Conservation (phyloP, 2,797 vertebrate genomes). For the Babyrousa celebensis region DNA sequence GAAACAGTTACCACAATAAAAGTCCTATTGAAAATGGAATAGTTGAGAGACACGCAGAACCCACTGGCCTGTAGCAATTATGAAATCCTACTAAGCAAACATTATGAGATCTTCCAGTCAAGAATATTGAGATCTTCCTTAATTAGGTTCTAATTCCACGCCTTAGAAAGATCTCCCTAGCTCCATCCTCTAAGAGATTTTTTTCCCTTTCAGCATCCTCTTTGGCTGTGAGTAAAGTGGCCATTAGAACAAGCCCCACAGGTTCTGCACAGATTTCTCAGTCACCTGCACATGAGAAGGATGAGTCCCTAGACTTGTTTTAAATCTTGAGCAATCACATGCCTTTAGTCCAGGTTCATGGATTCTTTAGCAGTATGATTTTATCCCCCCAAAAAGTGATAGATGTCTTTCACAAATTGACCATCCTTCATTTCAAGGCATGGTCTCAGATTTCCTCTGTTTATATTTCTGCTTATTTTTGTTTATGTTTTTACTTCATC, state of each 20-base stretch:
- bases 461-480: neutral
- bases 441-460: neutral
- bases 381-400: neutral
- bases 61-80: neutral
- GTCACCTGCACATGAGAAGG: conserved; percentile 12
- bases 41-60: neutral
- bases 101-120: neutral
- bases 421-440: neutral
- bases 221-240: neutral
- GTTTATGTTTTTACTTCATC: neutral
- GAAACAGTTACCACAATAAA: neutral
- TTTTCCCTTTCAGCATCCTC: neutral
- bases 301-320: neutral
- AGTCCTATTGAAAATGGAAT: neutral
- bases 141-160: neutral
- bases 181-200: neutral
- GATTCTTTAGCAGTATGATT: neutral
- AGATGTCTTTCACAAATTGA: neutral
- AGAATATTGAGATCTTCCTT: neutral
- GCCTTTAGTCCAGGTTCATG: neutral
- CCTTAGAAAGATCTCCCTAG: neutral
- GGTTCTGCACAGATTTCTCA: neutral
- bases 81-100: neutral
- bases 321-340: conserved; percentile 16
- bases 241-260: neutral